Evolutionary conservation across 23 tunicate genomes (phyloP).

Genomic region (Botrylloides violaceus): DNA sequence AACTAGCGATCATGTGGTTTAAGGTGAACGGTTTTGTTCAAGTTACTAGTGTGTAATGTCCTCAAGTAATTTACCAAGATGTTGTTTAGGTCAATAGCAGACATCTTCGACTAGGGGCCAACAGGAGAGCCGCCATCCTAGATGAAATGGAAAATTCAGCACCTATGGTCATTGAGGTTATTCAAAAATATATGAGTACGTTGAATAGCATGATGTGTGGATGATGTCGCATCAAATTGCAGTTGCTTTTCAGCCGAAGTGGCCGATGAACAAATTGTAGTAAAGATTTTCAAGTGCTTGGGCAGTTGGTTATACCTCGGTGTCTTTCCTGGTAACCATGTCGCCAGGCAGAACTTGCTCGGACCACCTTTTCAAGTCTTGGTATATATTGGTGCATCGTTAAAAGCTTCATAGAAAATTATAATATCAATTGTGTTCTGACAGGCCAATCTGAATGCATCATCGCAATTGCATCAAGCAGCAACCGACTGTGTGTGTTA

Average conservation of each 20-base stretch:
- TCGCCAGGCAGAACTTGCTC: constrained; percentile 71
- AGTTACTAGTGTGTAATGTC: no score
- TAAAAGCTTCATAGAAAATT: background rate
- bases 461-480: constrained; percentile 57
- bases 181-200: constrained; percentile 20
- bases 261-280: constrained; percentile 37
- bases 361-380: constrained; percentile 66
- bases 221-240: no score
- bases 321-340: constrained; percentile 85
- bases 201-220: background rate
- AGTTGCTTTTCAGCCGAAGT: constrained; percentile 8
- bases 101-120: constrained; percentile 62
- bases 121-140: constrained; percentile 75
- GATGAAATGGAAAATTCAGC: constrained; percentile 93
- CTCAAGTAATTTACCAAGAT: no score
- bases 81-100: constrained; percentile 73
- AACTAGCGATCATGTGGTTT: no score
- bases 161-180: constrained; percentile 84
- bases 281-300: constrained; percentile 81
- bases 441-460: constrained; percentile 44
- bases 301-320: constrained; percentile 92
- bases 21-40: no score
- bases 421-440: background rate
- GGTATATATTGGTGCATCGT: constrained; percentile 26
- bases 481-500: constrained; percentile 86